Evolutionary conservation across 1,140 invertebrate genomes (phyloP).

Genomic region (Lutraria rhynchaena): DNA sequence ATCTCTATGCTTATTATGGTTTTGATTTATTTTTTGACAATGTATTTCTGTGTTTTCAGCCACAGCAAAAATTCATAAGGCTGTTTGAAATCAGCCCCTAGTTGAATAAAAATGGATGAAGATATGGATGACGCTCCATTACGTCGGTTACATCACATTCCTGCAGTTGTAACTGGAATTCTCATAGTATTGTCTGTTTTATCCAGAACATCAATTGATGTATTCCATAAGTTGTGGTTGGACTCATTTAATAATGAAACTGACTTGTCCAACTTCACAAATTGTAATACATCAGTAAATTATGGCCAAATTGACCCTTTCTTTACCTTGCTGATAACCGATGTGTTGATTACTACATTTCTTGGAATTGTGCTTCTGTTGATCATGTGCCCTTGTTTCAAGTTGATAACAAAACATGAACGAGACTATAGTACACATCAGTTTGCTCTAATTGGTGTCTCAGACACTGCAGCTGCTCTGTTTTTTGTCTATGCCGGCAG

Average conservation of each 20-base stretch:
- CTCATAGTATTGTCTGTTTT: constrained; percentile 33
- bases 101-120: too few species aligned
- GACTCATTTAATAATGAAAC: constrained; percentile 40
- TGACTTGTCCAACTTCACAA: neutral
- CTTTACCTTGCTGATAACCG: constrained; percentile 59
- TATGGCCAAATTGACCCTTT: constrained; percentile 58
- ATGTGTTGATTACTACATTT: constrained; percentile 30
- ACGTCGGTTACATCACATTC: neutral
- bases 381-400: constrained; percentile 26
- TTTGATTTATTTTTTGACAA: too few species aligned
- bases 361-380: constrained; percentile 56
- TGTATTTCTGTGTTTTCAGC: too few species aligned
- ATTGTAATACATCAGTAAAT: constrained; percentile 21
- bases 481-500: constrained; percentile 63
- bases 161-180: neutral
- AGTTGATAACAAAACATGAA: constrained; percentile 33
- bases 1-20: too few species aligned
- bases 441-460: constrained; percentile 61
- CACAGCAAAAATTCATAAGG: too few species aligned
- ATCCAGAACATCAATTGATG: constrained; percentile 57
- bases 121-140: too few species aligned
- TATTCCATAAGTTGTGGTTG: constrained; percentile 62
- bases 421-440: constrained; percentile 40
- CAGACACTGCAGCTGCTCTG: constrained; percentile 58
- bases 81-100: too few species aligned